Evolutionary conservation across 1,140 invertebrate species (phyloP), one percentile per base, ranked within the genome.

Genomic region (Tetranychus urticae): DNA sequence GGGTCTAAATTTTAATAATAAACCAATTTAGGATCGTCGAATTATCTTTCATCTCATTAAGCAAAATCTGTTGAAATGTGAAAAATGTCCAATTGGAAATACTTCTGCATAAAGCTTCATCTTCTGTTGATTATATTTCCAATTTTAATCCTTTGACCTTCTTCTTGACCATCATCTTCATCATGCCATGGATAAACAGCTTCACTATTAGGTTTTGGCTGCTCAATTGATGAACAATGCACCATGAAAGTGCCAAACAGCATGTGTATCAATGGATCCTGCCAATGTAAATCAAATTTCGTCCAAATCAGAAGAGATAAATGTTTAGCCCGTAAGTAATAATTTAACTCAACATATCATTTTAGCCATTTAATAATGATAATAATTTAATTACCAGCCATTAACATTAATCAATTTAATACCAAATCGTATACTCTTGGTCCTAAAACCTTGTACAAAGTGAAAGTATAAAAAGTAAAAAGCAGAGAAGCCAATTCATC

Each of bases 271-370:
- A 78, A 81, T 58, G 81, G 81, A n/a, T 74, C 78, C 39, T 86
- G 86, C 71, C 77, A 81, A 36, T 89, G 87, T 71, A 78, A 82
- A 60, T 79, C 82, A 66, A 84, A 85, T 59, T 85, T 81, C 72
- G 73, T 88, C 52, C 84, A 85, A 68, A 86, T 86, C 72, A 78
- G 85, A 66, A 81, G 84, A 69, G 86, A 90, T 70, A 88, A 85
- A 35, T 90, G 87, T 73, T 77, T 89, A 42, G 78, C 80, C 70
- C 85, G 86, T 89, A 79, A 86, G 85, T 84, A 70, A 65, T 39
- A 63, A 50, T 64, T 66, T 60, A 63, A 61, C 77, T 79, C 36
- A 36, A 23, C 13, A 13, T 45, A 62, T 46, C 31, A 31, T 5
- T n/a, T 8, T 7, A 10, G 1, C 7, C 35, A 8, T 56, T 61